phyloP scores from a whole-genome alignment of 2,797 vertebrate genomes.

The Tarsius wallacei region DNA sequence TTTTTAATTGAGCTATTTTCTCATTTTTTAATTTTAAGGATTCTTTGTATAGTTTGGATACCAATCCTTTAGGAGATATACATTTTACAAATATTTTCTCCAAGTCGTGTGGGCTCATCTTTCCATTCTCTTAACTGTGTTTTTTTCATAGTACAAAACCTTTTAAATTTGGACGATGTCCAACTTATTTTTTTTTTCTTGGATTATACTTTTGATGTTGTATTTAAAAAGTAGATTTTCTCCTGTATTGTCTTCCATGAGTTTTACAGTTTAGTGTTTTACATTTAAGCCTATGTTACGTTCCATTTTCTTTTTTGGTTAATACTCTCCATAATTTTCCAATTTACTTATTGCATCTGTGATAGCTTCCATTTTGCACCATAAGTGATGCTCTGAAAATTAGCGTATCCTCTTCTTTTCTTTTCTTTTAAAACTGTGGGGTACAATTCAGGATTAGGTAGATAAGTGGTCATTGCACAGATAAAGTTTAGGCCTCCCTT shows the following conservation, averaged over 20 bases:
- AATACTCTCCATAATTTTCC: not conserved
- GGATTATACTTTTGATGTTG: not conserved
- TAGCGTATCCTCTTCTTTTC: not conserved
- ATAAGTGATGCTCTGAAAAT: not conserved
- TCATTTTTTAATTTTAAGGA: not conserved
- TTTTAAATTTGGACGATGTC: not conserved
- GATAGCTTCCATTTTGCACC: not conserved
- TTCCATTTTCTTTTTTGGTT: not conserved
- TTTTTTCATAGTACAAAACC: not conserved
- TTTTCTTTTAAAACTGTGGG: too few species aligned
- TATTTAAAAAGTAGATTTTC: not conserved
- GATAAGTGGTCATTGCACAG: too few species aligned
- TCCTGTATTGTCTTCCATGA: not conserved
- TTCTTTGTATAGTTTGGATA: conserved; percentile 8
- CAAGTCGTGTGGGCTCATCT: not conserved
- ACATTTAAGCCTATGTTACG: not conserved
- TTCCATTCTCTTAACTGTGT: not conserved
- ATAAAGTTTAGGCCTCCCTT: too few species aligned
- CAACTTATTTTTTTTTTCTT: not conserved
- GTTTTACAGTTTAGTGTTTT: not conserved
- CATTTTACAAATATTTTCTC: not conserved
- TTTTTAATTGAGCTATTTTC: not conserved
- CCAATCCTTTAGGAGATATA: not conserved
- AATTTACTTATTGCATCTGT: not conserved
- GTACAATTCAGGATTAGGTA: too few species aligned